Conservation (phyloP, 2,888 invertebrate species). For the Seladonia tumulorum region DNA sequence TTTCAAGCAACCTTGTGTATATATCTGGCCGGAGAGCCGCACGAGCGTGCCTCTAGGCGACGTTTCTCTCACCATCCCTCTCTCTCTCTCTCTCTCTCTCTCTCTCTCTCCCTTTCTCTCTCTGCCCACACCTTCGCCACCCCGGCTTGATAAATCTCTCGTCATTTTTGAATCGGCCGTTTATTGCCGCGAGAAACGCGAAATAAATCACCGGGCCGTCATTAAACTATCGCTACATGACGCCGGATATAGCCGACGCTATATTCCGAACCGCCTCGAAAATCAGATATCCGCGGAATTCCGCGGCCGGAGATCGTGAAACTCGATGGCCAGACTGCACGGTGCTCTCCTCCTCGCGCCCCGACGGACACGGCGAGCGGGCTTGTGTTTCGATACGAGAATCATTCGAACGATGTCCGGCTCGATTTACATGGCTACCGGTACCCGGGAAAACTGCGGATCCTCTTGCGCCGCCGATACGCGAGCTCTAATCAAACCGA, state of each 20-base stretch:
- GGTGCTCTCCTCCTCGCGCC: not conserved
- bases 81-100: not conserved
- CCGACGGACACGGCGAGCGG: not conserved
- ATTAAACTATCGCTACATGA: conserved; percentile 54
- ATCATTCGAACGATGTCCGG: conserved; percentile 14
- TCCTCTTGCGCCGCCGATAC: not conserved
- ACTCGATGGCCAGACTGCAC: conserved; percentile 19
- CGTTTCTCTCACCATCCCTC: conserved; percentile 6
- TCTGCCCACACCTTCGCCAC: conserved; percentile 25
- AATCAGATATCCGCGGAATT: conserved; percentile 55
- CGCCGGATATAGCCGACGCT: conserved; percentile 49
- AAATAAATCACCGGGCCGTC: conserved; percentile 62
- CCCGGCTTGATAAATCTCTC: conserved; percentile 64
- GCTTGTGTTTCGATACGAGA: conserved; percentile 22
- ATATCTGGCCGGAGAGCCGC: conserved; percentile 53
- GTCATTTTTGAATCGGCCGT: conserved; percentile 63
- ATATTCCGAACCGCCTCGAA: conserved; percentile 37
- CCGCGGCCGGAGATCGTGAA: conserved; percentile 27
- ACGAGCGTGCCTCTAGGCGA: conserved; percentile 66
- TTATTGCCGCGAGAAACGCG: conserved; percentile 65
- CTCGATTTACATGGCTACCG: not conserved
- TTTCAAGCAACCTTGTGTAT: conserved; percentile 66
- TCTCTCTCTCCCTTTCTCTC: not conserved
- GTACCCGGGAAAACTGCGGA: not conserved
- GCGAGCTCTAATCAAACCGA: not conserved